Base-by-base conservation (phyloP, 2,888 invertebrate genomes). In the Eustalomyia histrio region DNA sequence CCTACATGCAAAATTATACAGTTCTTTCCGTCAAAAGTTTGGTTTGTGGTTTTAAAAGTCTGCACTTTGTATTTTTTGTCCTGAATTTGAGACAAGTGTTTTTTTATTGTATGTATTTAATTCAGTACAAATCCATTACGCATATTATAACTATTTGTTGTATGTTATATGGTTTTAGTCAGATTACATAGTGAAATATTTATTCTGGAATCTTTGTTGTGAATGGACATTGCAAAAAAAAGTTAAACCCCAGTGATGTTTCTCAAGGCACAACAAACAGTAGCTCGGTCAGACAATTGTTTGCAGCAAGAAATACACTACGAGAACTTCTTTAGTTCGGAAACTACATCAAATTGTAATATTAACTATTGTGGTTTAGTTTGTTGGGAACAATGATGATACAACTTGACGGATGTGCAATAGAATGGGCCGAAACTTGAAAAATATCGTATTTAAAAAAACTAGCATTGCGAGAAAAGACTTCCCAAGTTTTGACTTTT, bases 31-130 rank as follows among this genome's bases (percentile, higher is more conserved):
- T 52, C 65, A 67, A 67, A 74, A 52, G 35, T 60, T 60, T 75
- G 74, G 67, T 67, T 60, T 75, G 72, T 18, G 72, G 72, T 72
- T 72, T 63, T 63, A 14, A 18, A 17, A 8, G 24, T 43, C 55
- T 55, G 35, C 10, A 6, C 35, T 35, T 61, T 67, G 9, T 39
- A n/a, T 72, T 17, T 17, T 21, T 60, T 35, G 35, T 8, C 10
- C 35, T 35, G 35, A 35, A 35, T n/a, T 39, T 39, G 10, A 39
- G 12, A n/a, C 63, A n/a, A 61, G 6, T 47, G 16, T 39, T 18
- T 21, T 16, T 18, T 21, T 29, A 35, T 33, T 17, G n/a, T n/a
- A n/a, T n/a, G n/a, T n/a, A 18, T 52, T 17, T 18, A 52, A 52
- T 16, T 16, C 16, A 50, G 17, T 16, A 17, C 16, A 16, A 50